These are phyloP conservation scores for Leptinotarsa defecta DNA, from an alignment of 1,140 invertebrate species.

Conservation along the genomic window DNA sequence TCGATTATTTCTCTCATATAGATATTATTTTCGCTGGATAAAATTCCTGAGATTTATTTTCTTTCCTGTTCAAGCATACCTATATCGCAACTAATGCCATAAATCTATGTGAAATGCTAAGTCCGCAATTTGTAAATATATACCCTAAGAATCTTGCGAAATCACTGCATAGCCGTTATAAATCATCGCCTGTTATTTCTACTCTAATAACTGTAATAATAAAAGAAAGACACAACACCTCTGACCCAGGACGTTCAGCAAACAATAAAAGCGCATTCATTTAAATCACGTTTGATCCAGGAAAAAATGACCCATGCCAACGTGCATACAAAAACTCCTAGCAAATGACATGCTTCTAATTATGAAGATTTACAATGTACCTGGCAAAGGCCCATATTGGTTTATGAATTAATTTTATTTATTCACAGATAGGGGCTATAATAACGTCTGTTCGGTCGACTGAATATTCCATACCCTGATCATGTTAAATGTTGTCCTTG, in stretches of 20 bases:
- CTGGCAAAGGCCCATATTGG: slow-evolving; percentile 18
- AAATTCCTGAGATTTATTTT: background rate
- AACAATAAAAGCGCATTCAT: slow-evolving; percentile 6
- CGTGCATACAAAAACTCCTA: background rate
- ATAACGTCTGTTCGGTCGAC: slow-evolving; percentile 20
- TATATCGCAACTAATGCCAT: slow-evolving; percentile 5
- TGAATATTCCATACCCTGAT: slow-evolving; percentile 11
- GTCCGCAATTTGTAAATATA: background rate
- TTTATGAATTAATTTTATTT: slow-evolving; percentile 23
- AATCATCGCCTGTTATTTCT: slow-evolving; percentile 3
- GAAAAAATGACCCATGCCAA: background rate
- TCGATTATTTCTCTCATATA: too few relatives aligned
- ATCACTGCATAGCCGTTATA: slow-evolving; percentile 8
- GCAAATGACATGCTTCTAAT: slow-evolving; percentile 18
- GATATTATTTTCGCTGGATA: too few relatives aligned
- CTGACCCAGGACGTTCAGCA: slow-evolving; percentile 1
- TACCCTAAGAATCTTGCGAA: background rate
- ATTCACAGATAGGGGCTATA: slow-evolving; percentile 19
- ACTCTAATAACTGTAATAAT: slow-evolving; percentile 9
- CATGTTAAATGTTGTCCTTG: slow-evolving; percentile 24
- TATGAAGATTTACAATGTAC: slow-evolving; percentile 15
- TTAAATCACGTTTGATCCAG: slow-evolving; percentile 18
- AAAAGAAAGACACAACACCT: slow-evolving; percentile 7
- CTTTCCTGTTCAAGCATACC: background rate
- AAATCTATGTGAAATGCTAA: background rate